These are phyloP conservation scores for Atherinosoma microstoma DNA, from an alignment of 2,797 vertebrate genomes.

Conservation along the genomic window DNA sequence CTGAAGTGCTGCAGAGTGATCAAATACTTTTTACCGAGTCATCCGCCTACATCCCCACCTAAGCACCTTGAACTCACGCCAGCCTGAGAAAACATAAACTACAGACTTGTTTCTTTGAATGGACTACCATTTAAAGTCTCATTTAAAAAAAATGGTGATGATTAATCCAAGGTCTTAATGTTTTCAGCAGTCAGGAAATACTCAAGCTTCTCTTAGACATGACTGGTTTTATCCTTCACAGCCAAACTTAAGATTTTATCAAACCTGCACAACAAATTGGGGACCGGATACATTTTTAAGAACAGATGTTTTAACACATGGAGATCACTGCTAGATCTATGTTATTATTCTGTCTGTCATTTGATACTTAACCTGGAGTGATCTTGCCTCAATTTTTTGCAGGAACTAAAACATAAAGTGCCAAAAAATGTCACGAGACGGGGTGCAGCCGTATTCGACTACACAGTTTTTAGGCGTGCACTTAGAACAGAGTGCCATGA, in stretches of 20 bases:
- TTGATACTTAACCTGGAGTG: conserved; percentile 19
- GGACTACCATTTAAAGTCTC: conserved; percentile 32
- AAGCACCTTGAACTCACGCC: conserved; percentile 71
- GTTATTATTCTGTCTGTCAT: neutral
- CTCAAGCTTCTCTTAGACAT: conserved; percentile 13
- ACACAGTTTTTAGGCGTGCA: conserved; percentile 32
- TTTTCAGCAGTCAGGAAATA: conserved; percentile 14
- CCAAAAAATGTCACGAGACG: conserved; percentile 32
- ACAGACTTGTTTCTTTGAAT: conserved; percentile 65
- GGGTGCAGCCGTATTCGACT: conserved; percentile 25
- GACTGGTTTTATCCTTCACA: conserved; percentile 7
- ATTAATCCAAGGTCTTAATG: conserved; percentile 31
- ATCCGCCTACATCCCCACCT: conserved; percentile 58
- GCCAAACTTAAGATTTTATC: neutral
- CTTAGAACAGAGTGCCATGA: conserved; percentile 32
- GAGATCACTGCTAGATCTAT: neutral
- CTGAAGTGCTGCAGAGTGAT: conserved; percentile 46
- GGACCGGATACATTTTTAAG: neutral
- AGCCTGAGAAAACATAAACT: conserved; percentile 72
- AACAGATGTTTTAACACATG: neutral
- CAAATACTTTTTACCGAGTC: conserved; percentile 57
- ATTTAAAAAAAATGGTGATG: conserved; percentile 38
- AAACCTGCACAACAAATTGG: neutral
- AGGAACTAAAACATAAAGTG: conserved; percentile 30
- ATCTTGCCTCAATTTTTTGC: conserved; percentile 22